Evolutionary conservation across 2,888 invertebrate species (phyloP).

Genomic region (Encarsia formosa): DNA sequence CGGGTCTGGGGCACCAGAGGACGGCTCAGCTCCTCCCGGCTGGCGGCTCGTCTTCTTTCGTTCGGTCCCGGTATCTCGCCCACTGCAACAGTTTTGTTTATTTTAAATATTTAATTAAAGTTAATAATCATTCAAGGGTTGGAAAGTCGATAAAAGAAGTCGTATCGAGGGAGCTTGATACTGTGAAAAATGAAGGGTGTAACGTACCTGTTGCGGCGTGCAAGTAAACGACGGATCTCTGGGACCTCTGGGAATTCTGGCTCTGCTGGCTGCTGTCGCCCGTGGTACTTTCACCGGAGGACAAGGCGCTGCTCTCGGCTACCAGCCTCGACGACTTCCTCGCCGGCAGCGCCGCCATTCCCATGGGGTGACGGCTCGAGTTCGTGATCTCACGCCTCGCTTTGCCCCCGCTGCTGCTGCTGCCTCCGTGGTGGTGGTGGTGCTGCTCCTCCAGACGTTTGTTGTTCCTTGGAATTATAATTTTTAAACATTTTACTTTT

Average conservation of each 20-base stretch:
- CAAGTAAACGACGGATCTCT: conserved; percentile 77
- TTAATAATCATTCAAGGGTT: not conserved
- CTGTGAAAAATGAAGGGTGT: not conserved
- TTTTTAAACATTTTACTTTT: no score
- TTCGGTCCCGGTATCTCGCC: conserved; percentile 79
- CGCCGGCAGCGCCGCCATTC: conserved; percentile 39
- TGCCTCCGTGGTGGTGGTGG: no score
- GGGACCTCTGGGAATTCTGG: conserved; percentile 56
- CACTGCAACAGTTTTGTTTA: conserved; percentile 54
- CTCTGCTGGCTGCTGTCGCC: conserved; percentile 65
- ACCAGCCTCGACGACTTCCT: conserved; percentile 46
- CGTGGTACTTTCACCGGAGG: conserved; percentile 51
- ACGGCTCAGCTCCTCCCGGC: conserved; percentile 71
- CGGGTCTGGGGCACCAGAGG: conserved; percentile 62
- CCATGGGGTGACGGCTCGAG: conserved; percentile 42
- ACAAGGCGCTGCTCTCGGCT: conserved; percentile 47
- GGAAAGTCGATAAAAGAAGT: not conserved
- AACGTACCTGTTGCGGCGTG: conserved; percentile 74
- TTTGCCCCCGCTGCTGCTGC: no score
- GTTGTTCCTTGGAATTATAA: conserved; percentile 37
- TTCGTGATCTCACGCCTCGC: conserved; percentile 43
- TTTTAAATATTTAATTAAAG: no score
- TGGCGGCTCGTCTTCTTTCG: conserved; percentile 61
- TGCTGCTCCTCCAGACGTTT: conserved; percentile 45
- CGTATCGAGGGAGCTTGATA: not conserved